A percentile compares a stretch with the other conserved stretches of the same genome.
These are phyloP conservation scores for Melanotaenia duboulayi DNA, from an alignment of 2,113 vertebrate species.

Conservation along the genomic window DNA sequence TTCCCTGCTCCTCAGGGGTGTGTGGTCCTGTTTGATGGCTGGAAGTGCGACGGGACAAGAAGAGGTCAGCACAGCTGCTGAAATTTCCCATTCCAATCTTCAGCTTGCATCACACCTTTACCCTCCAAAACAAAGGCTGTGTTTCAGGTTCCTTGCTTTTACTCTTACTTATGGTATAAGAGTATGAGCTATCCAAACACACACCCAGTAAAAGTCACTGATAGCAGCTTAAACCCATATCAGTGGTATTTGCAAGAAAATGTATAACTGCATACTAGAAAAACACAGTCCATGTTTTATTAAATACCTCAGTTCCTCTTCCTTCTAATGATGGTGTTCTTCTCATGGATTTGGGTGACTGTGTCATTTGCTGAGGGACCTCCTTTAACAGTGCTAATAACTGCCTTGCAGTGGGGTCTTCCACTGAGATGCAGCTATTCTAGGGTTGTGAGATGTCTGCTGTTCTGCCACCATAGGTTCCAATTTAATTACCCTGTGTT, in stretches of 20 bases:
- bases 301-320: slow-evolving; percentile 19
- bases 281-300: neutral
- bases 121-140: neutral
- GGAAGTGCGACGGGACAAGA: no score
- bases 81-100: slow-evolving; percentile 4
- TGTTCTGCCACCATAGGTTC: slow-evolving; percentile 24
- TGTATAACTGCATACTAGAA: neutral
- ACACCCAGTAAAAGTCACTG: neutral
- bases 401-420: slow-evolving; percentile 55
- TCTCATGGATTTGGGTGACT: slow-evolving; percentile 43
- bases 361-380: slow-evolving; percentile 53
- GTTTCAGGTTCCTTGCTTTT: neutral
- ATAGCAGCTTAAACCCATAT: neutral
- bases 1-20: slow-evolving; percentile 40
- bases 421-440: slow-evolving; percentile 57
- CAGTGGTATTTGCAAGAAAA: neutral
- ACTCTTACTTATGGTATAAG: neutral
- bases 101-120: neutral
- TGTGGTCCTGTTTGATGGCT: slow-evolving; percentile 27
- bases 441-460: slow-evolving; percentile 42
- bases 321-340: slow-evolving; percentile 10
- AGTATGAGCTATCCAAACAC: neutral
- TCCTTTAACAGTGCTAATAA: slow-evolving; percentile 61
- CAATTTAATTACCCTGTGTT: slow-evolving; percentile 6
- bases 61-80: no score